Base-by-base conservation (phyloP, 2,113 vertebrate species). In the Cololabis saira region DNA sequence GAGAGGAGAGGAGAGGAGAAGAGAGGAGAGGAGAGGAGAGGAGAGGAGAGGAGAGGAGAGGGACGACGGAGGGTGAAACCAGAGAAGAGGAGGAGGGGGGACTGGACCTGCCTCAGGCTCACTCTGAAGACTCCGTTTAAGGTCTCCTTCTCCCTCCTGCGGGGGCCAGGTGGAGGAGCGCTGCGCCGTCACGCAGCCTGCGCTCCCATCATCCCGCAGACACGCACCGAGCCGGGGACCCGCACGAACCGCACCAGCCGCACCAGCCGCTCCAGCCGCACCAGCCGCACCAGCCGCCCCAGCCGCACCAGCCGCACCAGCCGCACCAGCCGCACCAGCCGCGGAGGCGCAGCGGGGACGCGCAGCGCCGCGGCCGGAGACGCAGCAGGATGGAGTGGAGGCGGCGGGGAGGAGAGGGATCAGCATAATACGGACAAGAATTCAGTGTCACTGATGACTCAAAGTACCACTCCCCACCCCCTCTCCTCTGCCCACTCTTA, bases 391-490 rank as follows among this genome's bases (percentile, higher is more conserved):
- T 33, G 33, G 58, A 24, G 44, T 2, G 53, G 16, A 45, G 42
- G 58, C 27, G 53, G 37, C n/a, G 42, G 8, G 67, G 41, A 59
- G 3, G 73, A 61, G 14, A 52, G 57, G 17, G 67, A 74, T 68
- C 67, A 78, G 67, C 61, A 59, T 72, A 61, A 79, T 60, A 71
- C 65, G 62, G 65, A 64, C 40, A 59, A 55, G 65, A 72, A 72
- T 59, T 22, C 49, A 82, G 63, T 86, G 69, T 83, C 54, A 78
- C 30, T 78, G 74, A 87, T 84, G 80, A 85, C 57, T 82, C 67
- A 82, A 82, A 87, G 37, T 61, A 69, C 44, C 67, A 12, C 63
- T 77, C 64, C 67, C 66, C 66, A 49, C 69, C 70, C 18, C 17
- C 16, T 59, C 67, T 61, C 50, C 50, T 78, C 57, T 42, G 12